phyloP scores from a whole-genome alignment of 2,797 vertebrate species.

The Columba guinea region DNA sequence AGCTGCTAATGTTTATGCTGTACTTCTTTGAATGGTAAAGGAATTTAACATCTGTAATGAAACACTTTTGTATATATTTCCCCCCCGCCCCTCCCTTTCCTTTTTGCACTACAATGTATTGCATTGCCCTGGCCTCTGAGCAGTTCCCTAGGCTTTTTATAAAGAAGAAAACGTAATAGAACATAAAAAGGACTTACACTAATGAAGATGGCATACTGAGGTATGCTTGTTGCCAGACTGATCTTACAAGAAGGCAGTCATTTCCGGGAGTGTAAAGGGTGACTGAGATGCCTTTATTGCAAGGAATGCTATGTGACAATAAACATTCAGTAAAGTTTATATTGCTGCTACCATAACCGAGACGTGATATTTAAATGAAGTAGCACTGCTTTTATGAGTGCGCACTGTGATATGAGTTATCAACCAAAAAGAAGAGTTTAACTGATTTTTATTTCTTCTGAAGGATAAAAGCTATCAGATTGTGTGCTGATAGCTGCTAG shows the following conservation, averaged over 20 bases:
- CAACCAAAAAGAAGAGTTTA: not conserved
- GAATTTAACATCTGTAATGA: not conserved
- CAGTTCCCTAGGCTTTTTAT: not conserved
- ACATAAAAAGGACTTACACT: not conserved
- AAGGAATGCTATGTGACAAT: conserved; percentile 1
- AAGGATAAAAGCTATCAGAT: not conserved
- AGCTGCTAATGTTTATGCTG: not conserved
- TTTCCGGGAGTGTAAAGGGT: not conserved
- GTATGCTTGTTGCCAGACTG: not conserved
- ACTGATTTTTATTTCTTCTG: not conserved
- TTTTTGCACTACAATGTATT: not conserved
- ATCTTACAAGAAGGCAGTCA: not conserved
- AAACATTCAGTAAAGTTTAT: conserved; percentile 53
- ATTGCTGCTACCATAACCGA: not conserved
- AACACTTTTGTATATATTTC: not conserved
- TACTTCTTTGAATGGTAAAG: not conserved
- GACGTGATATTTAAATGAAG: conserved; percentile 19
- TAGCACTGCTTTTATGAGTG: not conserved
- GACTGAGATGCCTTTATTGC: conserved; percentile 7
- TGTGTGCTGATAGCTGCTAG: not conserved
- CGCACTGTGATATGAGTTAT: not conserved
- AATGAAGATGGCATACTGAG: not conserved
- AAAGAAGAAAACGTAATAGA: not conserved
- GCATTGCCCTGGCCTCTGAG: not conserved
- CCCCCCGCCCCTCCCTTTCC: too few species aligned